A percentile compares a stretch with the other conserved stretches of the same genome.
Evolutionary conservation across 1,140 invertebrate genomes (phyloP).

Genomic region (Cylas formicarius): DNA sequence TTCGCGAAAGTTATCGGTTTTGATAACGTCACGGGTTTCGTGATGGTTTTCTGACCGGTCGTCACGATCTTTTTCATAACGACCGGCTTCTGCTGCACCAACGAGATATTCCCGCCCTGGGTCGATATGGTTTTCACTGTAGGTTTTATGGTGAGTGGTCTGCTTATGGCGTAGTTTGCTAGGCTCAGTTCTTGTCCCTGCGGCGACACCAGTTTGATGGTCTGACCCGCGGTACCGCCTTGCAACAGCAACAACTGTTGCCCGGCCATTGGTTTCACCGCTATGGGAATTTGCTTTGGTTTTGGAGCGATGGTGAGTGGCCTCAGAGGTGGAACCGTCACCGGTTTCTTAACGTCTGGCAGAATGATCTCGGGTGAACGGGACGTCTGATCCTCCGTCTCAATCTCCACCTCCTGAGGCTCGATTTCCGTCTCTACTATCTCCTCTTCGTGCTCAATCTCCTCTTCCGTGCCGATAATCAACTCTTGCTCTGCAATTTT

Average conservation of each 20-base stretch:
- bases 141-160: slow-evolving; percentile 34
- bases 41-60: slow-evolving; percentile 24
- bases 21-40: slow-evolving; percentile 22
- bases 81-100: slow-evolving; percentile 35
- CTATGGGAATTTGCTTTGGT: slow-evolving; percentile 37
- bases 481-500: slow-evolving; percentile 25
- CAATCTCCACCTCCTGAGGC: slow-evolving; percentile 20
- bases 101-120: slow-evolving; percentile 22
- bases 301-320: slow-evolving; percentile 42
- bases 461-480: slow-evolving; percentile 24
- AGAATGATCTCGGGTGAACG: slow-evolving; percentile 29
- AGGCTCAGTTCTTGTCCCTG: slow-evolving; percentile 37
- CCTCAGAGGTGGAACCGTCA: slow-evolving; percentile 34
- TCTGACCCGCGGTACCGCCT: slow-evolving; percentile 29
- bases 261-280: slow-evolving; percentile 35
- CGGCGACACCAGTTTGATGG: slow-evolving; percentile 37
- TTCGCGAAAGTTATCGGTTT: slow-evolving; percentile 17
- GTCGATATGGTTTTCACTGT: slow-evolving; percentile 23
- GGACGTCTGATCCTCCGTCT: slow-evolving; percentile 22
- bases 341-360: slow-evolving; percentile 24
- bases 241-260: slow-evolving; percentile 20
- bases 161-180: slow-evolving; percentile 32
- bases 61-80: slow-evolving; percentile 38
- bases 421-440: slow-evolving; percentile 33
- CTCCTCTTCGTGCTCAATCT: slow-evolving; percentile 29